These are phyloP conservation scores for Papilio aristodemus DNA, from an alignment of 1,140 invertebrate genomes.

Conservation along the genomic window DNA sequence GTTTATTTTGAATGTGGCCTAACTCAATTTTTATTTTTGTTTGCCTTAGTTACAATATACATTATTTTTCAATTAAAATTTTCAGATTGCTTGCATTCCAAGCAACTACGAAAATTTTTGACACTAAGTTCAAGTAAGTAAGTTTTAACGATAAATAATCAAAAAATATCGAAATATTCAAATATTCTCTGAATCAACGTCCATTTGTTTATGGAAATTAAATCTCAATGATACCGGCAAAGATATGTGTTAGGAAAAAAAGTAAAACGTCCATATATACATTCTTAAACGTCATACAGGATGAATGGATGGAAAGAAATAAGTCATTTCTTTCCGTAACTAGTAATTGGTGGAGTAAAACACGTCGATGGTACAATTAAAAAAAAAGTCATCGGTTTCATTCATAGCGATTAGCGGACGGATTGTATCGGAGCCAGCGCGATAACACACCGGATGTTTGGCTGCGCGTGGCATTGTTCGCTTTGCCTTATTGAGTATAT, in stretches of 20 bases:
- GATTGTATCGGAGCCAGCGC: slow-evolving; percentile 57
- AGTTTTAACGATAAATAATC: too few relatives aligned
- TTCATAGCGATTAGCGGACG: slow-evolving; percentile 52
- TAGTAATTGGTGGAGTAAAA: slow-evolving; percentile 33
- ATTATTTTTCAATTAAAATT: too few relatives aligned
- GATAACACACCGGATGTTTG: slow-evolving; percentile 74
- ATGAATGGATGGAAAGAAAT: slow-evolving; percentile 35
- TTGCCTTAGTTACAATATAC: too few relatives aligned
- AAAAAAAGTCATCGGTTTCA: slow-evolving; percentile 46
- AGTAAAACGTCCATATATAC: not conserved
- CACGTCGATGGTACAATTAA: slow-evolving; percentile 32
- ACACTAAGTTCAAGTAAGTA: too few relatives aligned
- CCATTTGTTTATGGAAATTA: not conserved
- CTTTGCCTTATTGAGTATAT: slow-evolving; percentile 49
- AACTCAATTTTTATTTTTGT: too few relatives aligned
- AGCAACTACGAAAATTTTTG: too few relatives aligned
- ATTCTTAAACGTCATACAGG: not conserved
- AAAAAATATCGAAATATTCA: too few relatives aligned
- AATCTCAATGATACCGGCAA: not conserved
- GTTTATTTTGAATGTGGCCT: not conserved
- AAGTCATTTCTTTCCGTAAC: slow-evolving; percentile 30
- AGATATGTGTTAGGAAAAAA: not conserved
- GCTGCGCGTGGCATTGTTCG: slow-evolving; percentile 64
- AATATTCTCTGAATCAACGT: not conserved
- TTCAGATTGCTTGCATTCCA: too few relatives aligned